Evolutionary conservation across 2,797 vertebrate species (phyloP), one percentile per base, ranked within the genome.

Genomic region (Thamnophis elegans): DNA sequence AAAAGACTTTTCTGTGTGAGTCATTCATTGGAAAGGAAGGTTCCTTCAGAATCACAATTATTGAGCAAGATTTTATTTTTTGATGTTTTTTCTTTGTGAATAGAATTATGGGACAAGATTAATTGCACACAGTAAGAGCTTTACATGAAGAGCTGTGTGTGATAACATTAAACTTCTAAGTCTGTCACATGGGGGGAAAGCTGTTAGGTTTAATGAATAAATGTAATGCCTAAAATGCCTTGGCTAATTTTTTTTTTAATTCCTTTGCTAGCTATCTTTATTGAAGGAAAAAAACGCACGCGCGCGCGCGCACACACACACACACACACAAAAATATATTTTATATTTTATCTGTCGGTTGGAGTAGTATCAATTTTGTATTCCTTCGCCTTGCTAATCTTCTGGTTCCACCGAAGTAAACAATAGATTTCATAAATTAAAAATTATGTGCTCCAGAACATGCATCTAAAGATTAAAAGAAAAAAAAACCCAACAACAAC

Each of bases 391-490:
- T 97, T 85, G 92, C 96, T 98, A 98, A 98, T 98, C 97, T 97
- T 97, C 96, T 97, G 96, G 96, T 97, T 98, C 97, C 97, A 97
- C 97, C 97, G 96, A 98, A 98, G 97, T 97, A 98, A 97, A 98
- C 97, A 97, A 98, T 98, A 97, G 97, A 94, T 97, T 98, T 98
- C 97, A 98, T 98, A 98, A 98, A 98, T 98, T 98, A 98, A 98
- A 98, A 98, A 98, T 98, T 98, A 97, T 36, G 96, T 95, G 97
- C 96, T 97, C 97, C 97, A 97, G 96, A 98, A 98, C 98, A 98
- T 97, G 97, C 96, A 97, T 97, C 97, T 97, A 96, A 96, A 97
- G 97, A 98, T 98, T 97, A 97, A 98, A 97, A 73, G 96, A 96
- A 97, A 97, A 97, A 98, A 97, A 97, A 97, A 60, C 8, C 47